These are phyloP conservation scores for Norana najaformis DNA, from an alignment of 2,888 invertebrate genomes.

Conservation along the genomic window DNA sequence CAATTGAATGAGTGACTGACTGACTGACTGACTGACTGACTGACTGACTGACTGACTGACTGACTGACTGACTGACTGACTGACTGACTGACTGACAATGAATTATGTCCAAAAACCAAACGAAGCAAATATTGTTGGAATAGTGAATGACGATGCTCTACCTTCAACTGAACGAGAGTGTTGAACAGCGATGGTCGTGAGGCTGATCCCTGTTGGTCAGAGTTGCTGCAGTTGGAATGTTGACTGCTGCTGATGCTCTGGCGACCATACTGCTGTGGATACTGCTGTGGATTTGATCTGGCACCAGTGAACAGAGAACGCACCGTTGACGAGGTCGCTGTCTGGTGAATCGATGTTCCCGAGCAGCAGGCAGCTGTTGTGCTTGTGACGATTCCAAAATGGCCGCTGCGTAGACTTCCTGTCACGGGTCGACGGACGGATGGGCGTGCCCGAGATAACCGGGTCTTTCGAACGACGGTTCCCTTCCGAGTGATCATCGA, in stretches of 20 bases:
- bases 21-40: neutral
- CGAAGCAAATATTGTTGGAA: neutral
- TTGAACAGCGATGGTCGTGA: neutral
- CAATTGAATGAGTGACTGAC: neutral
- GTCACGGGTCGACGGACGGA: neutral
- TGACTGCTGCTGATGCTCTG: neutral
- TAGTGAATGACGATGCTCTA: neutral
- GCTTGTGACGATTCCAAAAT: neutral
- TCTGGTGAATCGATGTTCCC: neutral
- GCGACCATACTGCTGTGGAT: neutral
- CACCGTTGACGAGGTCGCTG: constrained; percentile 13
- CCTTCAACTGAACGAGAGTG: constrained; percentile 18
- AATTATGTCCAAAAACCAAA: neutral
- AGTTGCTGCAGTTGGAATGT: neutral
- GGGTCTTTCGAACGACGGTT: constrained; percentile 14
- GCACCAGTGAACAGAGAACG: neutral
- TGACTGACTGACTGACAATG: neutral
- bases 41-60: neutral
- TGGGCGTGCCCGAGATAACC: neutral
- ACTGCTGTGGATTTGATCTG: neutral
- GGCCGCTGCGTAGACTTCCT: neutral
- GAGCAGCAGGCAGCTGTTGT: neutral
- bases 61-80: neutral
- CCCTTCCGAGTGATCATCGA: constrained; percentile 19
- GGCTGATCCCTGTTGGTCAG: neutral